Evolutionary conservation across 2,113 vertebrate species (phyloP).

Genomic region (Trogon melanurus): DNA sequence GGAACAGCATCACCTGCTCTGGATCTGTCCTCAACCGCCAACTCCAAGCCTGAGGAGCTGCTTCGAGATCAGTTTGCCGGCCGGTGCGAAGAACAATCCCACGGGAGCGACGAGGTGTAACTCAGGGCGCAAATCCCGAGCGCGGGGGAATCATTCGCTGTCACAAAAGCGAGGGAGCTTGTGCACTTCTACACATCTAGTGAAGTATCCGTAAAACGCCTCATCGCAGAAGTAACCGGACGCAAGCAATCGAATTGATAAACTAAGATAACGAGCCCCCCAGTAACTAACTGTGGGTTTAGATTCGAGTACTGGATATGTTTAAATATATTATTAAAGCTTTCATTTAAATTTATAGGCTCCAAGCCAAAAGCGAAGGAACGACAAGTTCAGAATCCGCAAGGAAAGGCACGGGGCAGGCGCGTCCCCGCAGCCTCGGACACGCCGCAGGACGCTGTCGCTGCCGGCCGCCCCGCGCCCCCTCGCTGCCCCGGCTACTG

Average conservation of each 20-base stretch:
- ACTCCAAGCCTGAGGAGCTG: not conserved
- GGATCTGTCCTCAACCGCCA: not conserved
- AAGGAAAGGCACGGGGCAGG: not conserved
- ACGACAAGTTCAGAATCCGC: fast-evolving
- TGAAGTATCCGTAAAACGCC: not conserved
- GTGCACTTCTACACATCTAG: not conserved
- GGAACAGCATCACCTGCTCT: not conserved
- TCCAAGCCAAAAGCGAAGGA: not conserved
- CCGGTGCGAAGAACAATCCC: not conserved
- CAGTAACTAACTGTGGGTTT: fast-evolving
- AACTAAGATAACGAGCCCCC: not conserved
- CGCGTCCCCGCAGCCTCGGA: fast-evolving
- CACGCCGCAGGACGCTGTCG: fast-evolving
- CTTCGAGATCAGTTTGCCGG: not conserved
- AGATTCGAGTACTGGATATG: not conserved
- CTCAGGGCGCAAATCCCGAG: not conserved
- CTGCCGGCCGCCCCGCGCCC: not conserved
- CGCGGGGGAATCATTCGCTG: fast-evolving
- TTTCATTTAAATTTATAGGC: not conserved
- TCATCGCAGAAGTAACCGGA: not conserved
- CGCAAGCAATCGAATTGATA: not conserved
- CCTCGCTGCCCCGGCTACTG: fast-evolving
- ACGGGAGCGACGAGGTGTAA: not conserved
- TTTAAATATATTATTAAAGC: not conserved
- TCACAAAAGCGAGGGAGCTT: not conserved